Base-by-base conservation (phyloP, 2,113 vertebrate genomes). In the Microtus pennsylvanicus region DNA sequence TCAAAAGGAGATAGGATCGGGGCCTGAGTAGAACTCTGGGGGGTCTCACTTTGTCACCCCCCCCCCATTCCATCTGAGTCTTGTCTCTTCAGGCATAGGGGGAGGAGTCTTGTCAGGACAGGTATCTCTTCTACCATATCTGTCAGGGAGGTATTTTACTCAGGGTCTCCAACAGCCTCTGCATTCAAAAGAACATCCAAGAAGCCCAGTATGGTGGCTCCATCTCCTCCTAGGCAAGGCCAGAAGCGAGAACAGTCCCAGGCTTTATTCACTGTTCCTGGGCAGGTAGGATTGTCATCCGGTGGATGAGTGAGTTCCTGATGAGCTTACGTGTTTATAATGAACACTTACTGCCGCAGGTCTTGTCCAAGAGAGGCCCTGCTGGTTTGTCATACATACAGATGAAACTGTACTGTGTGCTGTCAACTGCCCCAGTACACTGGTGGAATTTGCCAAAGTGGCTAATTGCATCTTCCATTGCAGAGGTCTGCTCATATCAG, bases 301-400 rank as follows among this genome's bases (percentile, higher is more conserved):
- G 55, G 14, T 7, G 55, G 30, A 35, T 12, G 12, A 3, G 52
- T 19, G 19, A 16, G 28, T 7, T 45, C 55, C 30, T 63, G 74
- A 16, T 61, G 28, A 65, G 28, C n/a, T 35, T 14, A 7, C 22
- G 19, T 3, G 3, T 55, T 70, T 47, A 52, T 42, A 6, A 38
- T 30, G 2, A n/a, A 21, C 0, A 7, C 17, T 45, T 47, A 55
- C 13, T 2, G 42, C 69, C 22, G 2, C 21, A 7, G 3, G 5
- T 28, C 80, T 77, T 61, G 11, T 30, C 33, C 55, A 42, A 7
- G 69, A 47, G 52, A 67, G 76, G 16, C 38, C 63, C 28, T 2
- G 0, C 16, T 7, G 6, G 11, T 5, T 58, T 19, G 38, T 7
- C 10, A 11, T 5, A 1, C 4, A 11, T 1, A 0, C 0, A 28